Percentiles rank a stretch among this genome's conserved stretches.
Conservation (phyloP, 1,140 invertebrate species). For the Pogonognathellus flavescens region DNA sequence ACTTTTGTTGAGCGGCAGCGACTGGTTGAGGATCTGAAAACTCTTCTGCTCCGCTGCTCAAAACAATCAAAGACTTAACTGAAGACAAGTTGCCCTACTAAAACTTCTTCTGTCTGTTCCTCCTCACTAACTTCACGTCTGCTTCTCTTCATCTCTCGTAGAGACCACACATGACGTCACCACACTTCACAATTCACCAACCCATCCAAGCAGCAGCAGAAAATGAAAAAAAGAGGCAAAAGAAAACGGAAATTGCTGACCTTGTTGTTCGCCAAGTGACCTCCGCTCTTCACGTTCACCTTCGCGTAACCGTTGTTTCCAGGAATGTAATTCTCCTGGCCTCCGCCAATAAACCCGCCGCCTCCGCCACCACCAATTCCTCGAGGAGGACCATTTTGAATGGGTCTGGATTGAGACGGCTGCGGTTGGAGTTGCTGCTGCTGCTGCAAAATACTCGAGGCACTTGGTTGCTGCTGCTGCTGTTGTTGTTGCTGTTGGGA, state of each 20-base stretch:
- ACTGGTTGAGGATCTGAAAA: not conserved
- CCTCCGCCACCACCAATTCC: not conserved
- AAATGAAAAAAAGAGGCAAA: too few species aligned
- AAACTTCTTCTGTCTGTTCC: not conserved
- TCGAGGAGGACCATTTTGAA: constrained; percentile 13
- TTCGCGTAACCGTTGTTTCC: constrained; percentile 6
- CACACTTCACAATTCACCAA: not conserved
- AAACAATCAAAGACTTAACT: not conserved
- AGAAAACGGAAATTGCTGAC: not conserved
- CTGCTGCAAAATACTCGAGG: not conserved
- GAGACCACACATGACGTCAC: not conserved
- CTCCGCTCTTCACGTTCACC: not conserved
- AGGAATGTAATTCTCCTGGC: constrained; percentile 24
- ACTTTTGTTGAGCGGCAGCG: not conserved
- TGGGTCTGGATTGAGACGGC: not conserved
- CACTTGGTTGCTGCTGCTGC: constrained; percentile 3
- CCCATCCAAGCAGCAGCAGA: too few species aligned
- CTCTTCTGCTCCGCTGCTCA: not conserved
- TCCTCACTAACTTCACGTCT: not conserved
- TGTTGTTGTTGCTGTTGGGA: constrained; percentile 9
- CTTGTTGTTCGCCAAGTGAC: constrained; percentile 27
- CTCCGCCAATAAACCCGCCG: too few species aligned
- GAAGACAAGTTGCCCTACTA: not conserved
- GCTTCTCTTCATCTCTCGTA: not conserved
- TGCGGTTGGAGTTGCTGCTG: constrained; percentile 7